Percentiles rank a stretch among this genome's conserved stretches.
Conservation (phyloP, 2,797 vertebrate genomes). For the Huso huso region DNA sequence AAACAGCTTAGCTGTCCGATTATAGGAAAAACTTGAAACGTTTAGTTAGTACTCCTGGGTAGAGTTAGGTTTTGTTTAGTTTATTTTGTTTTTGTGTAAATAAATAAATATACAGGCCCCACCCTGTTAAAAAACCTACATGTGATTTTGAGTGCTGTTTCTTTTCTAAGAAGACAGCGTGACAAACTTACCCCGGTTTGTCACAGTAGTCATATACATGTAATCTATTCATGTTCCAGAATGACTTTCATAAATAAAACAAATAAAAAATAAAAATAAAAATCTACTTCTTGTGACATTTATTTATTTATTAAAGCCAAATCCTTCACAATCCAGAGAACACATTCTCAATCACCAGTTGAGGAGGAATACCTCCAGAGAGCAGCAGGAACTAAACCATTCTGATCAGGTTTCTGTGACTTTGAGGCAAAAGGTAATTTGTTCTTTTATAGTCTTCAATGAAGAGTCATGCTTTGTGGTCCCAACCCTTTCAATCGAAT, state of each 20-base stretch:
- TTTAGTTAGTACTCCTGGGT: too few species aligned
- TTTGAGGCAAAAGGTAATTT: constrained; percentile 40
- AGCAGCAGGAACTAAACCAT: constrained; percentile 40
- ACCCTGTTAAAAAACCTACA: too few species aligned
- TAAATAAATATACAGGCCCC: too few species aligned
- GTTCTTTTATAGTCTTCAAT: constrained; percentile 39
- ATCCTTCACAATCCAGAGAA: constrained; percentile 41
- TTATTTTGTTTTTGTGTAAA: too few species aligned
- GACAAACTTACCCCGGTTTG: too few species aligned
- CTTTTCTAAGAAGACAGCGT: too few species aligned
- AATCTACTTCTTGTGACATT: neutral
- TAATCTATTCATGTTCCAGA: constrained; percentile 4
- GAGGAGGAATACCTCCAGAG: constrained; percentile 34
- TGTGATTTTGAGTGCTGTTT: too few species aligned
- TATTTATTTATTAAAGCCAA: constrained; percentile 39
- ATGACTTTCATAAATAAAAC: neutral
- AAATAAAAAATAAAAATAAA: neutral
- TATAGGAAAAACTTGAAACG: too few species aligned
- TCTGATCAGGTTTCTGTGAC: constrained; percentile 38
- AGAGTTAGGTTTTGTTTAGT: too few species aligned
- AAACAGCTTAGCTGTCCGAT: too few species aligned
- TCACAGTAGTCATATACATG: neutral
- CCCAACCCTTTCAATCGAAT: constrained; percentile 44
- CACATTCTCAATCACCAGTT: constrained; percentile 30
- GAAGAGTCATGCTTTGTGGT: constrained; percentile 33